Evolutionary conservation across 2,888 invertebrate species (phyloP), one percentile per base, ranked within the genome.

Genomic region (Silvanus unidentatus): DNA sequence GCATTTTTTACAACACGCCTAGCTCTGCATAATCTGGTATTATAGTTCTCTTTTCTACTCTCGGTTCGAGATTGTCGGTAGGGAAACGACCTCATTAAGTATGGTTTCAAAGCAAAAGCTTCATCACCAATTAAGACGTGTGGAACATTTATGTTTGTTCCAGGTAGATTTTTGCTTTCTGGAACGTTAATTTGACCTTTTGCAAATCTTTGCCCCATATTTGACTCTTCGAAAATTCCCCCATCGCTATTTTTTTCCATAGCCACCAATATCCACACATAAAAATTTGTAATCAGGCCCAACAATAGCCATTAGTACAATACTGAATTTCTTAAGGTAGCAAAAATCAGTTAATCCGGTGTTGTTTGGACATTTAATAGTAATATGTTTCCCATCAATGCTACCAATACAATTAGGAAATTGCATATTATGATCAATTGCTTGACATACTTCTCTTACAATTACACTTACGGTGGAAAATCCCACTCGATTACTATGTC

Each of bases 101-200:
- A 48, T 13, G 49, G 50, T 40, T 52, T 49, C 12, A 55, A 42
- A n/a, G 50, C 38, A 48, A 60, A 58, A 16, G 55, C 58, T 44
- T 59, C 52, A 37, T 59, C 57, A 8, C 54, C 58, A 36, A 57
- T 40, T 40, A 59, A 39, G 30, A 55, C 55, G 46, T 50, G 47
- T 28, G 55, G 54, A 13, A 34, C 41, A 34, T 29, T 38, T 30
- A 43, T 32, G 34, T 48, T 44, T 47, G 50, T 49, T 11, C 49
- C 53, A 16, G 60, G 54, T 10, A 58, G 47, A 43, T 46, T 47
- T 54, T 49, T 48, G 2, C 39, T 27, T 38, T 40, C 36, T 6
- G 57, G 58, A 27, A 54, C 34, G 44, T 53, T 50, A 43, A 57
- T 46, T 50, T 16, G 36, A 34, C 44, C 38, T 40, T 8, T 36